Evolutionary conservation across 30 jellyfish, hydroid and myxozoan genomes (phyloP), one percentile per base, ranked within the genome.

Genomic region (Turritopsis rubra): DNA sequence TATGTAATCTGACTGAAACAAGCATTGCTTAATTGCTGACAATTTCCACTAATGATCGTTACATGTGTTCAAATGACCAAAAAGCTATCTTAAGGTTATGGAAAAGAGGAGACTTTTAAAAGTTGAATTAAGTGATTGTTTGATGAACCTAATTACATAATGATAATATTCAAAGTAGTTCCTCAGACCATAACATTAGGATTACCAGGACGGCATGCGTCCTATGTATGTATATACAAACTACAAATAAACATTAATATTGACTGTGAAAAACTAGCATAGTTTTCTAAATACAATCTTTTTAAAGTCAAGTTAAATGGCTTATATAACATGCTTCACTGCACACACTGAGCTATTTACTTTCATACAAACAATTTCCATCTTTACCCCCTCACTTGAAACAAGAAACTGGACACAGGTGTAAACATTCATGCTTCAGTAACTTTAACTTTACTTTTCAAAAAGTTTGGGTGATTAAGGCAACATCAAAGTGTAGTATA

Each of bases 341-440:
- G 77, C 9, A 68, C 77, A 68, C 1, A 68, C 30, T 68, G 31
- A n/a, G 31, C 9, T 23, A 68, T 27, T 68, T n/a, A n/a, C 30
- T 68, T 23, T 23, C 30, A 27, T 8, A 68, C 77, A 68, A 68
- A 68, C 28, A 68, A 23, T 0, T 68, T 68, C 16, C 30, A 0
- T 68, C 27, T 68, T n/a, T 9, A 68, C 28, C 28, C 77, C 30
- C 77, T 27, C 28, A 68, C 77, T n/a, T 23, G 77, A 68, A 68
- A 68, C 21, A 68, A 68, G 30, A 68, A 7, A 68, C 28, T 68
- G 30, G 30, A n/a, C 77, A 68, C 77, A 68, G 77, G 77, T 68
- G 77, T 68, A 68, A 68, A 68, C 77, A n/a, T 68, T 68, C 77
- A 68, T 68, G 77, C 77, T n/a, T 68, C 31, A 68, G 77, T n/a